phyloP scores from a whole-genome alignment of 1,140 invertebrate species.

The Rhizoglyphus robini region DNA sequence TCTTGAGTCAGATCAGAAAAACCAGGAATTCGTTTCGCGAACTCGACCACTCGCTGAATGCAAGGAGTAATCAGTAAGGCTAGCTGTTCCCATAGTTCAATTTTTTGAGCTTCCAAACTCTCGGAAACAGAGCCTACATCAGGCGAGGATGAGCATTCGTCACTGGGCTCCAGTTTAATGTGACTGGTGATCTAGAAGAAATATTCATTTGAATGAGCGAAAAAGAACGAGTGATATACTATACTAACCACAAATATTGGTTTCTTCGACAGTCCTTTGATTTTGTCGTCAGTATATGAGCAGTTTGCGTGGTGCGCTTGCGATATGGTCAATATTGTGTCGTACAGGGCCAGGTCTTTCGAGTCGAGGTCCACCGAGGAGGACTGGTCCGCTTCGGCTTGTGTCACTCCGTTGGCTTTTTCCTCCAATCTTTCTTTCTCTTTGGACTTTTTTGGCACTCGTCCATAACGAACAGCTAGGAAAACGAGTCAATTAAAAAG shows the following conservation, averaged over 20 bases:
- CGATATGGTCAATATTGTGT: conserved; percentile 70
- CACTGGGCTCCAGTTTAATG: conserved; percentile 3
- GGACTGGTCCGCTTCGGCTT: conserved; percentile 29
- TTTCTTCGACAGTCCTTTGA: conserved; percentile 51
- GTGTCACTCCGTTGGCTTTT: conserved; percentile 32
- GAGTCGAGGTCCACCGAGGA: conserved; percentile 31
- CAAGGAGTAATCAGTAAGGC: conserved; percentile 46
- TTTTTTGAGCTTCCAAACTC: conserved; percentile 34
- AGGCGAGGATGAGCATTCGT: background rate
- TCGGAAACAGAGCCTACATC: conserved; percentile 28
- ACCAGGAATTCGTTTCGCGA: conserved; percentile 77
- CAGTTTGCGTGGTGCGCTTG: conserved; percentile 80
- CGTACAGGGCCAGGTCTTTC: conserved; percentile 52
- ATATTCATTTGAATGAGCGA: conserved; percentile 13
- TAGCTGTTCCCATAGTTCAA: conserved; percentile 35
- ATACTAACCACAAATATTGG: conserved; percentile 50
- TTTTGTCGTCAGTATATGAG: conserved; percentile 72
- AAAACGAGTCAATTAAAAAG: background rate
- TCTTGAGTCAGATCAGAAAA: conserved; percentile 75
- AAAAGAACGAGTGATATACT: background rate
- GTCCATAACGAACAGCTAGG: conserved; percentile 81
- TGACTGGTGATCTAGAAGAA: conserved; percentile 28
- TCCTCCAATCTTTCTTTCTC: conserved; percentile 62
- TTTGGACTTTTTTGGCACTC: conserved; percentile 80
- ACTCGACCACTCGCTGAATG: conserved; percentile 81